Evolutionary conservation across 2,113 vertebrate genomes (phyloP).

Genomic region (Loxodonta africana): DNA sequence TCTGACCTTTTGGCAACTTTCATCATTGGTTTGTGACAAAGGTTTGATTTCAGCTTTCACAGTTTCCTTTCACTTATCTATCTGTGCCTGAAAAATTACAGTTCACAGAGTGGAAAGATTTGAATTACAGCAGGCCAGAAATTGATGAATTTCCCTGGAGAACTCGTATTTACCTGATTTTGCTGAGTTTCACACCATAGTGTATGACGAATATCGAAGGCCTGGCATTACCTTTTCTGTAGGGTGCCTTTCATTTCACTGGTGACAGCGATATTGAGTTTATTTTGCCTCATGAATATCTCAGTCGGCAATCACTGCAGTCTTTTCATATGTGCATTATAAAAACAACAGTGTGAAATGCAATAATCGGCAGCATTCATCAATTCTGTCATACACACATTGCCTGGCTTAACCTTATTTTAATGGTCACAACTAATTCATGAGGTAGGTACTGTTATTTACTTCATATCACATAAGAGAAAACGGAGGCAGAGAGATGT

Average conservation of each 20-base stretch:
- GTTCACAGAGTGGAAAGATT: not conserved
- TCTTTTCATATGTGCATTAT: not conserved
- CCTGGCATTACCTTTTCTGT: not conserved
- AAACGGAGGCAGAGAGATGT: conserved; percentile 9
- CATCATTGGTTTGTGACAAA: conserved; percentile 44
- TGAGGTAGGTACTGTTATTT: not conserved
- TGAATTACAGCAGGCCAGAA: not conserved
- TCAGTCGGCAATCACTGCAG: not conserved
- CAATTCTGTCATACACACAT: not conserved
- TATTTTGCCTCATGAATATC: not conserved
- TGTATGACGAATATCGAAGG: not conserved
- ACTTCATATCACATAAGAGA: not conserved
- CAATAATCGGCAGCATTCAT: not conserved
- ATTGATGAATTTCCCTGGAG: not conserved
- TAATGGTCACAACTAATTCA: not conserved
- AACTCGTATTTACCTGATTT: not conserved
- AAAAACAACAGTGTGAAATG: not conserved
- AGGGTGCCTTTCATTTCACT: not conserved
- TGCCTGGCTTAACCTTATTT: not conserved
- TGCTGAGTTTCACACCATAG: not conserved
- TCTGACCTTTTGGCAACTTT: conserved; percentile 43
- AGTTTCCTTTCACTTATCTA: conserved; percentile 30
- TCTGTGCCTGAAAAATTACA: conserved; percentile 18
- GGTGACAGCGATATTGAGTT: not conserved
- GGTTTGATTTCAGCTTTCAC: conserved; percentile 11